Base-by-base conservation (phyloP, 2,797 vertebrate species). In the Scarus forsteni region DNA sequence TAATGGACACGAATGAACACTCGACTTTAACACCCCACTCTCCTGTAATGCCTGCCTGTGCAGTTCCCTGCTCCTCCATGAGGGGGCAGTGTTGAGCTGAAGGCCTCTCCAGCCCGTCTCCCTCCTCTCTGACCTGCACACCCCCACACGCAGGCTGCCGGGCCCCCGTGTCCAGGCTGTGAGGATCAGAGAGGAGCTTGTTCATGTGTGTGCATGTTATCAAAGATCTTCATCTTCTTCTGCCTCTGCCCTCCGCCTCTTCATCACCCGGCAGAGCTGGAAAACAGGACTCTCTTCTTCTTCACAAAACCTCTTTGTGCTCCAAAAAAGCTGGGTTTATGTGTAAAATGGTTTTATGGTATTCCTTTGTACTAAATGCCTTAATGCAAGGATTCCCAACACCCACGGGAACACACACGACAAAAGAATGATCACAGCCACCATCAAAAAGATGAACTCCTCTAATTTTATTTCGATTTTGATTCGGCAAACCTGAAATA, bases 61-160 rank as follows among this genome's bases (percentile, higher is more conserved):
- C 49, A 34, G 34, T 81, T 75, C 74, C 62, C 40, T 80, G 82
- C 88, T 87, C 82, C 50, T 14, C 89, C 93, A 90, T 87, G 63
- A 81, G 92, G 78, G 85, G 87, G 19, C 90, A 92, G 74, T 93
- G 78, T 93, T 92, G 90, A 84, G 84, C 89, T 90, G 58, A 71
- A 83, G 56, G 76, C 76, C 68, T 63, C 59, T 46, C 14, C 18
- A 1, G 10, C 54, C 7, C 0, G 0, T 35, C 44, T 73, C 45
- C 18, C 49, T 61, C 54, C 58, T 46, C 45, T 39, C 53, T 80
- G 72, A 77, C 71, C 78, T 69, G 49, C 19, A 43, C 58, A 45
- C 49, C 64, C 46, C 51, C 75, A 80, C 77, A 72, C 70, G 74
- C 67, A 74, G 40, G 46, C 66, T 68, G 53, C 65, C 68, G 60